Base-by-base conservation (phyloP, 2,888 invertebrate species). In the Tetramorium bicarinatum region DNA sequence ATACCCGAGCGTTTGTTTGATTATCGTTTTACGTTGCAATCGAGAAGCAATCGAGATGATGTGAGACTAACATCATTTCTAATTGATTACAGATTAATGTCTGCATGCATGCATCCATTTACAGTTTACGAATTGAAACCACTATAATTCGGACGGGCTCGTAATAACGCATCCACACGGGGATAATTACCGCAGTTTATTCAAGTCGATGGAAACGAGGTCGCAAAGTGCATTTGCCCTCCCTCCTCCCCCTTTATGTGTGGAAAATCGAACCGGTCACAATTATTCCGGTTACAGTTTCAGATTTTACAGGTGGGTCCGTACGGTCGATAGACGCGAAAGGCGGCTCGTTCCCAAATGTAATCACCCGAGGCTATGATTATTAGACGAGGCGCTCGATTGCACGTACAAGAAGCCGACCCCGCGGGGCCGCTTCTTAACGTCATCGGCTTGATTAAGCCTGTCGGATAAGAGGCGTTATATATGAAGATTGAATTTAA, bases 81-180 rank as follows among this genome's bases (percentile, higher is more conserved):
- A 71, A 59, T 18, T 41, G 25, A 49, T 59, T 80, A 38, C 71
- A 75, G 62, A 87, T 87, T 87, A 87, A 85, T 75, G 76, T 74
- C 71, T 59, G 59, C 77, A 82, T 81, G 86, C 85, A 64, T 74
- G 71, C 62, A 6, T 83, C 49, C 80, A 82, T 87, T 80, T 74
- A 34, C 21, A 38, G n/a, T n/a, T n/a, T 1, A 18, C 2, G 8
- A 77, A 77, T 80, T 74, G 59, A 56, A 69, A 56, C n/a, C 54
- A 29, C 18, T 80, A 25, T 80, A 80, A 74, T 74, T 80, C 9
- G 15, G 15, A 21, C 13, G 18, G 59, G 59, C 29, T 34, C 25
- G 34, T 49, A 59, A 61, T 71, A 59, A 25, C 18, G 34, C 4
- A 3, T 18, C 21, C 15, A 4, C 15, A 21, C 44, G 56, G 54